Base-by-base conservation (phyloP, 2,888 invertebrate genomes). In the Synergus japonicus region DNA sequence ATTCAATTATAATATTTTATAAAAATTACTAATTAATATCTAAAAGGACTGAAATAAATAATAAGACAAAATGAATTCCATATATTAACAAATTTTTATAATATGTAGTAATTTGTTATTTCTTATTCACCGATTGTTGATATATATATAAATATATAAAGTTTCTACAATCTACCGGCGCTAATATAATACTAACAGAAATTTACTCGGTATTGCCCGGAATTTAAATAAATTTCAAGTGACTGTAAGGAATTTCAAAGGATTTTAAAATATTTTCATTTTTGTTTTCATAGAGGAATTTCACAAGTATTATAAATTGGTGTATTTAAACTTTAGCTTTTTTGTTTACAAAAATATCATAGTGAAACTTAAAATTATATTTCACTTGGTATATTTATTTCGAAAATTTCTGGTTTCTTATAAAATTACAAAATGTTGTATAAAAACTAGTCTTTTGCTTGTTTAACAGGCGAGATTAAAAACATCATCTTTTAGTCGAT, bases 321-420 rank as follows among this genome's bases (percentile, higher is more conserved):
- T 54, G n/a, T 54, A 54, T 54, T 54, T 60, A 8, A 60, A 22
- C 18, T 22, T 22, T 10, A 22, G 10, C 10, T 46, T 69, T 54
- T n/a, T 54, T 37, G 29, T 37, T 73, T 13, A 54, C 73, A 73
- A 73, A 73, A 73, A 49, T 37, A 73, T 73, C 29, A 29, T 54
- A 10, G 29, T 73, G 37, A n/a, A 29, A 22, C 73, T 73, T 73
- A 73, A 9, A 49, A 73, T 37, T 54, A 73, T 60, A 54, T 37
- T 54, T 73, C 73, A 54, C 37, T 49, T 69, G 9, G 37, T 65
- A 41, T 4, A 60, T 10, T 65, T 9, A 29, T 69, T 22, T 46
- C 46, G 13, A 46, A 46, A 5, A 46, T 22, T 0, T 18, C 46
- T 9, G 15, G 29, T 29, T 54, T 54, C 10, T 54, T 13, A 4